Percentiles rank a stretch among this genome's conserved stretches.
These are phyloP conservation scores for Macrocentrus cingulum DNA, from an alignment of 1,140 invertebrate species.

Conservation along the genomic window DNA sequence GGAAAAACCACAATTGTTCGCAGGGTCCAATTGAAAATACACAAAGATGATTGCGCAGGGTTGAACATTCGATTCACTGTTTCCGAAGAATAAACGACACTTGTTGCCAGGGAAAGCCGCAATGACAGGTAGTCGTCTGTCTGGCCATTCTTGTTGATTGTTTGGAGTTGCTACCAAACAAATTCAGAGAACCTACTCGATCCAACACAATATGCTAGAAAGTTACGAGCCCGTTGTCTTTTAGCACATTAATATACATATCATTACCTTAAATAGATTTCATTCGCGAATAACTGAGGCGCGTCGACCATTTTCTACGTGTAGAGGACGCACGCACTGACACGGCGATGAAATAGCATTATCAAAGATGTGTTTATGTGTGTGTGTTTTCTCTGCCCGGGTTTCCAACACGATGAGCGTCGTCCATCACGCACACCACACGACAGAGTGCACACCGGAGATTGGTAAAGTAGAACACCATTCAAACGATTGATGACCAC, in stretches of 20 bases:
- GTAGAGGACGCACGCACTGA: constrained; percentile 26
- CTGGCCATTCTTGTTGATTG: constrained; percentile 24
- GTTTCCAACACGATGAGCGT: no score
- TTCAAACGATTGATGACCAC: no score
- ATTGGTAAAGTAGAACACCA: no score
- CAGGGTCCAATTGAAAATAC: no score
- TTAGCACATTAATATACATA: constrained; percentile 1
- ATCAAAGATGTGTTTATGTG: no score
- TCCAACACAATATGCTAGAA: background rate
- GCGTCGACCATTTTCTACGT: constrained; percentile 31
- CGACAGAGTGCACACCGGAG: no score
- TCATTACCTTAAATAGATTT: constrained; percentile 9
- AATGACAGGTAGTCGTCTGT: constrained; percentile 30
- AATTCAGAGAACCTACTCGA: constrained; percentile 12
- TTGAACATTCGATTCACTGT: constrained; percentile 11
- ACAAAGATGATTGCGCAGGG: no score
- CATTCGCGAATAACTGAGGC: constrained; percentile 18
- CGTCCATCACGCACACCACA: no score
- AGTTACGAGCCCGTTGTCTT: background rate
- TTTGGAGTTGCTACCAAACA: constrained; percentile 4
- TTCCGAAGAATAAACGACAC: constrained; percentile 31
- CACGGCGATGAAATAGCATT: constrained; percentile 1
- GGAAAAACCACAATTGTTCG: no score
- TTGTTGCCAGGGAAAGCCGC: constrained; percentile 38
- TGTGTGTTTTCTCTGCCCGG: no score